phyloP scores from a whole-genome alignment of 2,797 vertebrate species.

The Luscinia luscinia region DNA sequence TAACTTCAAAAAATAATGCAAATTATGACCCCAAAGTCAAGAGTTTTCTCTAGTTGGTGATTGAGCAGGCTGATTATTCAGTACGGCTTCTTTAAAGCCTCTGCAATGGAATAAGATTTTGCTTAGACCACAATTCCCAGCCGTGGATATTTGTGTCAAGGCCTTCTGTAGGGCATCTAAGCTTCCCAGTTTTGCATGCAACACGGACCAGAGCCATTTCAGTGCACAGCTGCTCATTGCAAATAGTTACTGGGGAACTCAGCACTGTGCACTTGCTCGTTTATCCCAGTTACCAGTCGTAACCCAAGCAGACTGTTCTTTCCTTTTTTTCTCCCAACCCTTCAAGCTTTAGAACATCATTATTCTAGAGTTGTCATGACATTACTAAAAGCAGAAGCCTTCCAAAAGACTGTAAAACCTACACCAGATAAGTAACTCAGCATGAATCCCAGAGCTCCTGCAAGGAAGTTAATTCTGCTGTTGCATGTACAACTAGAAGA shows the following conservation, averaged over 20 bases:
- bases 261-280: neutral
- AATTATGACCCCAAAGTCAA: neutral
- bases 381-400: neutral
- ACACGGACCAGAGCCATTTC: neutral
- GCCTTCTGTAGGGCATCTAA: neutral
- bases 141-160: neutral
- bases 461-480: neutral
- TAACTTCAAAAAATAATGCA: neutral
- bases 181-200: neutral
- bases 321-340: neutral
- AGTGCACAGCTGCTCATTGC: neutral
- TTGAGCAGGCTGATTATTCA: neutral
- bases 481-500: neutral
- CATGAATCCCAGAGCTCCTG: neutral
- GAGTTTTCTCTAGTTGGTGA: neutral
- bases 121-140: neutral
- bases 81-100: neutral
- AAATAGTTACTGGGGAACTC: neutral
- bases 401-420: neutral
- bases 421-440: neutral
- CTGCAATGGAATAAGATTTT: neutral
- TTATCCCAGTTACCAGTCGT: neutral
- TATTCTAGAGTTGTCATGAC: neutral
- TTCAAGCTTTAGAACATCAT: neutral
- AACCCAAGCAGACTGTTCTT: neutral